Conservation (phyloP, 2,113 vertebrate genomes). For the Laterallus jamaicensis region DNA sequence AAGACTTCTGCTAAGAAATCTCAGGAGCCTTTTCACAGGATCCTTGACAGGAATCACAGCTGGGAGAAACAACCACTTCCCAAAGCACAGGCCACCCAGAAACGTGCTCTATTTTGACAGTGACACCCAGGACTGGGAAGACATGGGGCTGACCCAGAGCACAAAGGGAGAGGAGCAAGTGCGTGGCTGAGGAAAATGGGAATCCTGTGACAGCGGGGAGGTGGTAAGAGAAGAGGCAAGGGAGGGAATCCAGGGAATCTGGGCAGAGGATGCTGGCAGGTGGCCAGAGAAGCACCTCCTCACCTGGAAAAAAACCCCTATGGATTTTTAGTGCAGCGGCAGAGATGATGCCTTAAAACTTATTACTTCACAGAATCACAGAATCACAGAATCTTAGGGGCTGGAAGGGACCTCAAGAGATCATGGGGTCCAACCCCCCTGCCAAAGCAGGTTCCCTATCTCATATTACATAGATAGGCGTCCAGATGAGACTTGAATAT, state of each 20-base stretch:
- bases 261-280: neutral
- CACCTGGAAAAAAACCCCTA: neutral
- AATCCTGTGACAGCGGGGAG: neutral
- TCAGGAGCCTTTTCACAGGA: neutral
- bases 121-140: neutral
- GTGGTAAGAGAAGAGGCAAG: neutral
- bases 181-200: neutral
- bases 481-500: too few species aligned
- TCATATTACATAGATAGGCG: too few species aligned
- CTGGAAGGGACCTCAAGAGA: too few species aligned
- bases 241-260: neutral
- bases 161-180: neutral
- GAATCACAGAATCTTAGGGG: too few species aligned
- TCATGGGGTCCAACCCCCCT: too few species aligned
- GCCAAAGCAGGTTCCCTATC: too few species aligned
- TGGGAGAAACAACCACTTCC: constrained; percentile 24
- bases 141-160: neutral
- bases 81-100: constrained; percentile 23
- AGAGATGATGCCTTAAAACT: neutral
- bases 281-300: neutral
- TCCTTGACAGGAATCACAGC: neutral
- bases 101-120: neutral
- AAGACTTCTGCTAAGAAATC: neutral
- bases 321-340: neutral
- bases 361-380: too few species aligned